These are phyloP conservation scores for Drosophila barbarae DNA, from an alignment of 2,888 invertebrate genomes.

Conservation along the genomic window DNA sequence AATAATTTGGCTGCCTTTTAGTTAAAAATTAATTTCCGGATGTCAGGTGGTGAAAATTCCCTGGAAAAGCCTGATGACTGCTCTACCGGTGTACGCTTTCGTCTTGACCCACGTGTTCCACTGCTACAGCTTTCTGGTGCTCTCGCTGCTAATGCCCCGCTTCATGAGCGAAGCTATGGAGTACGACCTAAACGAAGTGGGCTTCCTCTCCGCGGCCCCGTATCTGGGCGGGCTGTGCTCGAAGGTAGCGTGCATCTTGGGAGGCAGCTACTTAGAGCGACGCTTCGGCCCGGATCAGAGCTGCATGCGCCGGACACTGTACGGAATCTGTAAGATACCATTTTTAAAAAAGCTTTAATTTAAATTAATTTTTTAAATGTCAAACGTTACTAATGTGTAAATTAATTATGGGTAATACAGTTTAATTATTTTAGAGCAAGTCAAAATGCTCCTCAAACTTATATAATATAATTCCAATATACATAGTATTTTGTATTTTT, in stretches of 20 bases:
- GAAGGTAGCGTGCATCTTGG: conserved; percentile 63
- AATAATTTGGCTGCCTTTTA: not conserved
- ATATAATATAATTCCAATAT: too few species aligned
- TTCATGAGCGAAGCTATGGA: conserved; percentile 80
- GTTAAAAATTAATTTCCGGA: not conserved
- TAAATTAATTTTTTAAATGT: too few species aligned
- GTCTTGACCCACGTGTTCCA: conserved; percentile 80
- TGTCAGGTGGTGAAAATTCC: conserved; percentile 77
- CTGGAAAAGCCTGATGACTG: conserved; percentile 80
- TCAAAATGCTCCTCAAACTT: not conserved
- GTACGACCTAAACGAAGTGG: conserved; percentile 78
- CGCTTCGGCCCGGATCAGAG: conserved; percentile 55
- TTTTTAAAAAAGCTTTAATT: too few species aligned
- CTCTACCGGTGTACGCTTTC: conserved; percentile 80
- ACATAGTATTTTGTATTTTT: not conserved
- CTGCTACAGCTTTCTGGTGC: conserved; percentile 79
- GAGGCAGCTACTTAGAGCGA: conserved; percentile 60
- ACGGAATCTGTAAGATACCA: conserved; percentile 33
- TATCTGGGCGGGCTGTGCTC: conserved; percentile 72
- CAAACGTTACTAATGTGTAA: not conserved
- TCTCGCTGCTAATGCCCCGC: conserved; percentile 78
- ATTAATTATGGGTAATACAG: not conserved
- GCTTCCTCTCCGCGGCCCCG: conserved; percentile 65
- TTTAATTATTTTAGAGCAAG: not conserved
- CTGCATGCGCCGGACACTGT: conserved; percentile 65